Base-by-base conservation (phyloP, 2,113 vertebrate genomes). In the Rhodinocichla rosea region DNA sequence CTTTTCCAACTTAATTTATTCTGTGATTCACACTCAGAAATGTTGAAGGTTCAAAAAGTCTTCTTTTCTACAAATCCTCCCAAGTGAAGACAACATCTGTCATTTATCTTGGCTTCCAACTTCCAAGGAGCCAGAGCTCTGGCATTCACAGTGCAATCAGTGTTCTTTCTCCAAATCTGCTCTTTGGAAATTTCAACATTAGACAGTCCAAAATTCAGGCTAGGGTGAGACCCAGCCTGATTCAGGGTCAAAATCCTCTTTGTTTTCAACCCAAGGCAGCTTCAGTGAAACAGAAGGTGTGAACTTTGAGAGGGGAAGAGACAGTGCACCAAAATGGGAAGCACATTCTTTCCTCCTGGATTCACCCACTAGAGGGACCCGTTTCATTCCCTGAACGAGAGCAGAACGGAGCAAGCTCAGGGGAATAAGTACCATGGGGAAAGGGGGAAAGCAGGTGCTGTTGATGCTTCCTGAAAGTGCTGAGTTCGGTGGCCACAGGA, bases 271-370 rank as follows among this genome's bases (percentile, higher is more conserved):
- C 10, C 30, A 33, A 63, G 33, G 19, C 47, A 89, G 24, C 47
- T 73, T 32, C 35, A 63, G 42, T 22, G 52, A 76, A 77, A 42
- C 45, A 49, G 45, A 85, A 88, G 27, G 33, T 2, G 40, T 13
- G 49, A 76, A 60, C 27, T 90, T 63, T 7, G 5, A 74, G 35
- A 18, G 42, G 24, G 33, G 63, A 67, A 86, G 22, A 18, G 6
- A 7, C 3, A 21, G 21, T 0, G 0, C 19, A 33, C n/a, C n/a
- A 27, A 67, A 80, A 37, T 13, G 42, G 27, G 40, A 67, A 55
- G 11, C 9, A 33, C 10, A 0, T 11, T 24, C 28, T 15, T 92
- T 90, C 24, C 22, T 77, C 13, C 20, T 53, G 55, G 27, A 19
- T 83, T 65, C 49, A 37, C 49, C 45, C 90, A 50, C 68, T 69